A percentile compares a stretch with the other conserved stretches of the same genome.
Conservation (phyloP, 1,140 invertebrate species). For the Zaprionus ornatus region DNA sequence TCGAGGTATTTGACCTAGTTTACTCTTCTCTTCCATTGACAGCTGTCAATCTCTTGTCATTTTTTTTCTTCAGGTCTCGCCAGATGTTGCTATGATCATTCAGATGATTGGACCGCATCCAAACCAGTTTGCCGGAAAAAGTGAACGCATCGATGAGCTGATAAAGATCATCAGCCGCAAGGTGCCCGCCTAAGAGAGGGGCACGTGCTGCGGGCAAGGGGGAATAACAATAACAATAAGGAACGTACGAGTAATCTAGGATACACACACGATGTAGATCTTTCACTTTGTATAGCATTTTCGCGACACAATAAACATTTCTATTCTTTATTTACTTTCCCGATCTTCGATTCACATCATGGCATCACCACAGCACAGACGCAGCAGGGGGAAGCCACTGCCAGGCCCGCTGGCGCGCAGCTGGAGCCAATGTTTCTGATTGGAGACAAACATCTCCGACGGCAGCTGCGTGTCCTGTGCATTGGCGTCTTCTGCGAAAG, state of each 20-base stretch:
- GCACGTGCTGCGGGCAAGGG: neutral
- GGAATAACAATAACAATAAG: neutral
- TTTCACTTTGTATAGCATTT: constrained; percentile 77
- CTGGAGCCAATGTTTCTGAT: constrained; percentile 93
- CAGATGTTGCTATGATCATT: constrained; percentile 94
- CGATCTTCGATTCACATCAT: constrained; percentile 22
- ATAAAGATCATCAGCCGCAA: constrained; percentile 90
- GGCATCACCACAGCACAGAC: constrained; percentile 71
- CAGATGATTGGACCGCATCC: constrained; percentile 97
- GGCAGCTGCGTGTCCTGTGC: constrained; percentile 87
- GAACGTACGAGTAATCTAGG: constrained; percentile 25
- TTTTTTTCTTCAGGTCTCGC: constrained; percentile 80
- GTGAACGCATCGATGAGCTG: constrained; percentile 91
- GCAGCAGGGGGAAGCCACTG: constrained; percentile 69
- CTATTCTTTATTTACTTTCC: constrained; percentile 63
- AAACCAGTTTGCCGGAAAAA: constrained; percentile 91
- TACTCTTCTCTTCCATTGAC: constrained; percentile 39
- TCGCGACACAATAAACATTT: constrained; percentile 76
- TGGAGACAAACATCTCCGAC: constrained; percentile 94
- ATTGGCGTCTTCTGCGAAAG: constrained; percentile 58
- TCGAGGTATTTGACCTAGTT: constrained; percentile 86
- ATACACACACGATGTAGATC: constrained; percentile 58
- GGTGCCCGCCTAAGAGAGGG: constrained; percentile 82
- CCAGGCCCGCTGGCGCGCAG: constrained; percentile 85
- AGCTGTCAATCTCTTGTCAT: constrained; percentile 59